These are phyloP conservation scores for Cygnus buccinator DNA, from an alignment of 2,113 vertebrate species.

Conservation along the genomic window DNA sequence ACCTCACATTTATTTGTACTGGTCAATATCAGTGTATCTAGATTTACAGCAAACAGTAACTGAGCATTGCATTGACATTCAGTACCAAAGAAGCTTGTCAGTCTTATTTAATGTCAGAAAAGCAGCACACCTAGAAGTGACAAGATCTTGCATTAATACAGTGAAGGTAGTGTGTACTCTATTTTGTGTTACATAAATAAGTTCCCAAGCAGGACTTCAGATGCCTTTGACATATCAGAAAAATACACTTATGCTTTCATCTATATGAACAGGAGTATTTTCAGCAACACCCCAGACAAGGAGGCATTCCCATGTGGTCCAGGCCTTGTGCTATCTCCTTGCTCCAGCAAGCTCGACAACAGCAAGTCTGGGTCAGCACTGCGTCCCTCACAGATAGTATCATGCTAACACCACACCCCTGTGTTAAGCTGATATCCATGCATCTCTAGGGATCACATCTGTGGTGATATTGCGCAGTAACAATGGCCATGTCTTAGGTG, in stretches of 20 bases:
- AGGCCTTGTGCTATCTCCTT: background rate
- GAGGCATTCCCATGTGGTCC: background rate
- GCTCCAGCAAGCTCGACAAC: background rate
- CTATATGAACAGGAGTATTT: too few relatives aligned
- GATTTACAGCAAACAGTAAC: too few relatives aligned
- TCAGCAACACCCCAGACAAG: accelerated
- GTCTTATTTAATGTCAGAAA: background rate
- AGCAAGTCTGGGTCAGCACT: background rate
- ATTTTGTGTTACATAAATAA: background rate
- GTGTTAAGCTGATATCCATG: background rate
- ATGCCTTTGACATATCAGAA: background rate
- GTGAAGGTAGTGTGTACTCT: background rate
- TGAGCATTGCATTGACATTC: background rate
- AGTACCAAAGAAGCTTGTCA: background rate
- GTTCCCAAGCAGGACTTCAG: background rate
- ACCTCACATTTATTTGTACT: too few relatives aligned
- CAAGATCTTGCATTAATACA: background rate
- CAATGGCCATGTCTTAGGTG: background rate
- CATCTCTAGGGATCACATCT: background rate
- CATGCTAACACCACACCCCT: too few relatives aligned
- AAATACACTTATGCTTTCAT: too few relatives aligned
- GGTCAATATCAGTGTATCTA: background rate
- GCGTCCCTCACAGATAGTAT: background rate
- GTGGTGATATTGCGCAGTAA: background rate
- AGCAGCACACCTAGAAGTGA: background rate